Base-by-base conservation (phyloP, 2,113 vertebrate genomes). In the Cebus imitator region DNA sequence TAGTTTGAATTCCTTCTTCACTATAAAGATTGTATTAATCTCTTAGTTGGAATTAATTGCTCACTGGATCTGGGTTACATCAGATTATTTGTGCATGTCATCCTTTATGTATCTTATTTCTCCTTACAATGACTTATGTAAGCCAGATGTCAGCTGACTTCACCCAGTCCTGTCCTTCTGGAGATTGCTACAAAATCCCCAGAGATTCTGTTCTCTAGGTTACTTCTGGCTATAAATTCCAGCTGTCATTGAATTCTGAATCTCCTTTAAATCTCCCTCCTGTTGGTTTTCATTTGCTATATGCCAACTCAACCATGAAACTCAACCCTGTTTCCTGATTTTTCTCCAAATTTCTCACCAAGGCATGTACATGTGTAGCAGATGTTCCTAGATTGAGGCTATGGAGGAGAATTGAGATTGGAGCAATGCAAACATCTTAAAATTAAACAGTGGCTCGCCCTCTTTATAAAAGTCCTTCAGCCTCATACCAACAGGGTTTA, bases 41-140 rank as follows among this genome's bases (percentile, higher is more conserved):
- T 96, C n/a, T 70, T 85, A 40, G 16, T 64, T 97, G 72, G 48
- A 85, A 80, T 90, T 48, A 87, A 73, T 68, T 92, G 45, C 30
- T 91, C 66, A n/a, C 13, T 66, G n/a, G 13, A 43, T 81, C 58
- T 58, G 12, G 21, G 48, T 87, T 57, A 66, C 23, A 10, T 72
- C 43, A 55, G 13, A 82, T 30, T 45, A 3, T 66, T 16, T 32
- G 13, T 37, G 13, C 2, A 35, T 61, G 16, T 96, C 30, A 58
- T 81, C 27, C 21, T 91, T 64, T n/a, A 27, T 25, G 48, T 55
- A 52, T 61, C n/a, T 48, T 58, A 40, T 86, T 73, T 81, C 61
- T 75, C 45, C 30, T 80, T 73, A 57, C 23, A 90, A 72, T 68
- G 78, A 70, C 8, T n/a, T 35, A 4, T 12, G 2, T 45, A 76